Base-by-base conservation (phyloP, 2,797 vertebrate genomes). In the Falco naumanni region DNA sequence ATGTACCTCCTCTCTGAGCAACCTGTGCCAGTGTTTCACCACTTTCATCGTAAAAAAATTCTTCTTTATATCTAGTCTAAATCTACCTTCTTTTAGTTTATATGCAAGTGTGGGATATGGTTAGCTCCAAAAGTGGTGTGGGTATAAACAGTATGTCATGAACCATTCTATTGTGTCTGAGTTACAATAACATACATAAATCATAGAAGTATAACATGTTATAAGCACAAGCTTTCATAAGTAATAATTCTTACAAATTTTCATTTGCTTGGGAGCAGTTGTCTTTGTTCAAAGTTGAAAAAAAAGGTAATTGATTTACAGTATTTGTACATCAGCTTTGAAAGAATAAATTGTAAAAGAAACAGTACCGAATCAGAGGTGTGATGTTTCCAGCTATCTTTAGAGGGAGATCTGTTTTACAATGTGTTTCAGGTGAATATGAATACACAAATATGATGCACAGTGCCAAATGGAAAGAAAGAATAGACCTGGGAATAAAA, bases 381-480 rank as follows among this genome's bases (percentile, higher is more conserved):
- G 56, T 76, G 89, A 66, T 9, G 3, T 77, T 95, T 81, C 57
- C 70, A 79, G 37, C 65, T 75, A 19, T 83, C 81, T 91, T 83
- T 65, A 56, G 84, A 90, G 34, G 59, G 77, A 91, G 24, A 41
- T 71, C 80, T 88, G 50, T n/a, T 15, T 37, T n/a, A 39, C 64
- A 90, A 66, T 68, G 65, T 68, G 57, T 89, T 93, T 98, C 97
- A 98, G 98, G 98, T 97, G 97, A 98, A 41, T 41, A 41, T 41
- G 97, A 96, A 96, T 98, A 96, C 97, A 91, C 97, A 85, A 97
- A 70, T 90, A 97, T 97, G 98, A 98, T 98, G 97, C 97, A 96
- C 41, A 20, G 87, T 84, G 89, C 87, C 93, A 97, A 94, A 94
- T 84, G 90, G 93, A 92, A 95, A 92, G 68, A 72, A 66, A 95